Evolutionary conservation across 2,888 invertebrate species (phyloP).

Genomic region (Andricus curvator): DNA sequence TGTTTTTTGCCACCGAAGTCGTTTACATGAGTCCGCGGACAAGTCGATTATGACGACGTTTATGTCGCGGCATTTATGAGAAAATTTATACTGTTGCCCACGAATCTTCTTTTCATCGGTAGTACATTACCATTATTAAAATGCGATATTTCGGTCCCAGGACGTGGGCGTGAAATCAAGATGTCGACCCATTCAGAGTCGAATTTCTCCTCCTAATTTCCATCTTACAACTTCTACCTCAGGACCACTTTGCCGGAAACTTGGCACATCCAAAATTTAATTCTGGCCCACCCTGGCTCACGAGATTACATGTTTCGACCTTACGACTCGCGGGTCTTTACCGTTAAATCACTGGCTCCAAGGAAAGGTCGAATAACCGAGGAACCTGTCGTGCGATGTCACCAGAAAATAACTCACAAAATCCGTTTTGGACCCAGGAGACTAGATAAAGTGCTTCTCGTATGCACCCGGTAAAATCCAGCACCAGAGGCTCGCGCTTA

Average conservation of each 20-base stretch:
- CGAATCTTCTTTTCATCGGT: conserved; percentile 41
- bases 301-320: conserved; percentile 8
- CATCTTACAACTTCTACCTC: conserved; percentile 28
- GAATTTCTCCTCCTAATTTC: conserved; percentile 26
- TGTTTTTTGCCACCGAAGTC: conserved; percentile 39
- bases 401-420: conserved; percentile 9
- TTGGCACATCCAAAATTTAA: conserved; percentile 17
- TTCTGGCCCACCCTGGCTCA: conserved; percentile 25
- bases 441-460: conserved; percentile 64
- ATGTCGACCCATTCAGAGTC: conserved; percentile 32
- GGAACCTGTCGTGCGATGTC: conserved; percentile 4
- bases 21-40: conserved; percentile 35
- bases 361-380: neutral
- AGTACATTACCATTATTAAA: conserved; percentile 41
- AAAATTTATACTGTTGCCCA: conserved; percentile 40
- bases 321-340: conserved; percentile 4
- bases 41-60: conserved; percentile 39
- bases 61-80: conserved; percentile 29
- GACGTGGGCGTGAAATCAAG: conserved; percentile 39
- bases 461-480: conserved; percentile 59
- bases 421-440: conserved; percentile 59
- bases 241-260: conserved; percentile 29
- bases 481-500: conserved; percentile 48
- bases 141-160: conserved; percentile 30
- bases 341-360: conserved; percentile 16